Evolutionary conservation across 2,888 invertebrate genomes (phyloP), one percentile per base, ranked within the genome.

Genomic region (Mesorhabditis sp.): DNA sequence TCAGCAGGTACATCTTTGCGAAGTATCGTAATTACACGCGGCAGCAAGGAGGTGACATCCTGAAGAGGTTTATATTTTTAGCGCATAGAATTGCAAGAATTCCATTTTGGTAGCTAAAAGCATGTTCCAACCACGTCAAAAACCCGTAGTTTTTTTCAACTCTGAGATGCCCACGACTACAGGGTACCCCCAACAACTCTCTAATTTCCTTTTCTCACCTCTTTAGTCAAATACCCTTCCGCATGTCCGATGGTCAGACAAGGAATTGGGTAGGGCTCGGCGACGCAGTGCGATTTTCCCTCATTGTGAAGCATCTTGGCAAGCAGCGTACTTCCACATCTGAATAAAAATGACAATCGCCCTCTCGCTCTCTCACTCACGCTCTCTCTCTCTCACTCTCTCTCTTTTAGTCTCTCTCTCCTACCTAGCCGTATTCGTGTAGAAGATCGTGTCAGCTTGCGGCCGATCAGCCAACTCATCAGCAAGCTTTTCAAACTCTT

Each of bases 401-500:
- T 50, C n/a, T 50, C n/a, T 50, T 50, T 50, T 50, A 13, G 7
- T 50, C 58, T 50, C n/a, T 50, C n/a, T 50, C n/a, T 50, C n/a
- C n/a, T 50, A 50, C 58, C 58, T 10, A 13, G 58, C 58, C 58
- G 58, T 50, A 50, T 50, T 50, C 10, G 58, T 50, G 58, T 50
- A 50, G 58, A 13, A 50, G 58, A 50, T 50, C 58, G 58, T 50
- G 10, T 50, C 58, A 50, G 58, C 10, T n/a, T 50, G 58, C 7
- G 58, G 58, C 10, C n/a, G 7, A 13, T 50, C n/a, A 10, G 58
- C 58, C 58, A 50, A 50, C n/a, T 50, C 58, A 13, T n/a, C 58
- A 50, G 58, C 58, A 50, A 50, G n/a, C n/a, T n/a, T 10, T n/a
- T 50, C 58, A 50, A 50, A 50, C n/a, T 50, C 58, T 50, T 50